Evolutionary conservation across 2,113 vertebrate species (phyloP).

Genomic region (Eudyptes chrysolophus): DNA sequence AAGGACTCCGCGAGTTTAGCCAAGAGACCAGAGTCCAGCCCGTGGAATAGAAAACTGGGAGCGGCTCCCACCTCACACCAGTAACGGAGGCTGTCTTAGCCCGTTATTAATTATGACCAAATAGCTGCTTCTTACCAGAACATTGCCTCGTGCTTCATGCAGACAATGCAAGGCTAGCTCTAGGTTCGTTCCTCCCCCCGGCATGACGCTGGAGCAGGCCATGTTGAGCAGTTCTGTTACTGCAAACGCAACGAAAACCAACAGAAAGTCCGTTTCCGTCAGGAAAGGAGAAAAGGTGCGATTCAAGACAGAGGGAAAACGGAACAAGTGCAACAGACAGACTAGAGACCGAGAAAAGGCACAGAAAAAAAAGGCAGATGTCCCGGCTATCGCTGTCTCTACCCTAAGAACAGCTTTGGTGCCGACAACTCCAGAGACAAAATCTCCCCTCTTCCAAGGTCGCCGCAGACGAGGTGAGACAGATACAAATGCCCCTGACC

Average conservation of each 20-base stretch:
- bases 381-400: neutral
- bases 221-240: constrained; percentile 72
- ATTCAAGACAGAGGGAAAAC: neutral
- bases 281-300: neutral
- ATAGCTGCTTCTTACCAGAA: constrained; percentile 59
- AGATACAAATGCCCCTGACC: neutral
- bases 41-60: neutral
- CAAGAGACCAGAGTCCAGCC: neutral
- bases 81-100: neutral
- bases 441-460: neutral
- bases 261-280: neutral
- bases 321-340: neutral
- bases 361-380: neutral
- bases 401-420: neutral
- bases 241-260: neutral
- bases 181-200: constrained; percentile 77
- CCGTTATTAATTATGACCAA: neutral
- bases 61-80: neutral
- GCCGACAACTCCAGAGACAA: neutral
- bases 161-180: constrained; percentile 80
- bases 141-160: constrained; percentile 70
- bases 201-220: constrained; percentile 79
- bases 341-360: neutral
- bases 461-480: neutral
- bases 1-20: neutral